Evolutionary conservation across 2,888 invertebrate species (phyloP).

Genomic region (Eristalinus aeneus): DNA sequence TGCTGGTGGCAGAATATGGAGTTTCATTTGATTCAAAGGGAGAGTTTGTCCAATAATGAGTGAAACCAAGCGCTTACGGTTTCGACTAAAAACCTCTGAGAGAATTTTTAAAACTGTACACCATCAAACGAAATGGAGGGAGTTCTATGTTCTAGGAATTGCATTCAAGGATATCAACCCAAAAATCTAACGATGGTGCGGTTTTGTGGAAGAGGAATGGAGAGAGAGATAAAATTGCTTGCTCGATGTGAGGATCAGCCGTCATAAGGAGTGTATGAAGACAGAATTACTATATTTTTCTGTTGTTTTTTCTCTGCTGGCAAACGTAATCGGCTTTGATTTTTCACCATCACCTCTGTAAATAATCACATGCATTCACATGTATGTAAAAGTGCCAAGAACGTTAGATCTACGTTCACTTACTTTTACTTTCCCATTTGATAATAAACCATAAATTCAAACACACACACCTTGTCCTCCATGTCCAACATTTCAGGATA

Average conservation of each 20-base stretch:
- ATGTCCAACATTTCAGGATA: no score
- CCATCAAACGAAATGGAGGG: neutral
- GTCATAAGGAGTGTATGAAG: neutral
- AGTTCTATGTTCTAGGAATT: neutral
- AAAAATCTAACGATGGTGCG: neutral
- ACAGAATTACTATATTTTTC: neutral
- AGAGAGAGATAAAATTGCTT: neutral
- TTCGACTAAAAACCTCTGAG: neutral
- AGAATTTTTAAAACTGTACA: slow-evolving; percentile 17
- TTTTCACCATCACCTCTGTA: no score
- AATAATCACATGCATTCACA: no score
- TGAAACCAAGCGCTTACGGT: slow-evolving; percentile 33
- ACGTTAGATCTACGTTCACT: no score
- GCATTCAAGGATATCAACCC: neutral
- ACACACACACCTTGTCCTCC: no score
- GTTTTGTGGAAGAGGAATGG: neutral
- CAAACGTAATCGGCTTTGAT: no score
- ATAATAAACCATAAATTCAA: no score
- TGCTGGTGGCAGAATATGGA: slow-evolving; percentile 56
- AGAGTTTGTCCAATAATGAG: slow-evolving; percentile 38
- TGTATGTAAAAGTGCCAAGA: no score
- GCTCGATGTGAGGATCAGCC: neutral
- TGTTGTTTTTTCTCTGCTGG: no score
- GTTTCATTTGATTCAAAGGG: slow-evolving; percentile 60
- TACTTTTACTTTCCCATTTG: no score